phyloP scores from a whole-genome alignment of 2,113 vertebrate species.

The Labeo rohita region DNA sequence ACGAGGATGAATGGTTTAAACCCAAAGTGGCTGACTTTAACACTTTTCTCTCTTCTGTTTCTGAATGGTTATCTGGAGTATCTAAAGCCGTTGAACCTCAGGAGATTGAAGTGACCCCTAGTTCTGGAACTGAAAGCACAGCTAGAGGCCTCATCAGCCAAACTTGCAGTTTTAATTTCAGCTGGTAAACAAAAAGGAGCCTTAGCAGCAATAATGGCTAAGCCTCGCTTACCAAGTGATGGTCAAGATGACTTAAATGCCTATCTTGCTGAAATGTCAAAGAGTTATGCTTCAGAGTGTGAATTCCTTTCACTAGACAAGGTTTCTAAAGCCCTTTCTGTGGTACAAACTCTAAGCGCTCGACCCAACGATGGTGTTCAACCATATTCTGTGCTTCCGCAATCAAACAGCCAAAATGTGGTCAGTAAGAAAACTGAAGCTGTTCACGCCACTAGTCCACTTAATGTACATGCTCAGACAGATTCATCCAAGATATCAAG shows the following conservation, averaged over 20 bases:
- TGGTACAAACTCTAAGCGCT: slow-evolving; percentile 25
- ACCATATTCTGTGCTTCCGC: not conserved
- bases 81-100: no score
- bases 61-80: no score
- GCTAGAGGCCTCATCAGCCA: slow-evolving; percentile 13
- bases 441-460: not conserved
- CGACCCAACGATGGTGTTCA: not conserved
- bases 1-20: no score
- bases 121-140: slow-evolving; percentile 24
- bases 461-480: no score
- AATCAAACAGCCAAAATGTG: not conserved
- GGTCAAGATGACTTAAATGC: not conserved
- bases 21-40: no score
- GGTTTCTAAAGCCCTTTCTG: not conserved
- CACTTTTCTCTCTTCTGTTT: no score
- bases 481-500: not conserved
- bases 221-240: not conserved
- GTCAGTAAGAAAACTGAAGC: not conserved
- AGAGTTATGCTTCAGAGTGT: not conserved
- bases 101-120: no score
- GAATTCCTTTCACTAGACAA: slow-evolving; percentile 23
- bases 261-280: slow-evolving; percentile 20
- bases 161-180: not conserved
- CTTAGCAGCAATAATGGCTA: not conserved
- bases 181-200: not conserved